phyloP scores from a whole-genome alignment of 2,888 invertebrate species.

The Cantharis flavilabris region DNA sequence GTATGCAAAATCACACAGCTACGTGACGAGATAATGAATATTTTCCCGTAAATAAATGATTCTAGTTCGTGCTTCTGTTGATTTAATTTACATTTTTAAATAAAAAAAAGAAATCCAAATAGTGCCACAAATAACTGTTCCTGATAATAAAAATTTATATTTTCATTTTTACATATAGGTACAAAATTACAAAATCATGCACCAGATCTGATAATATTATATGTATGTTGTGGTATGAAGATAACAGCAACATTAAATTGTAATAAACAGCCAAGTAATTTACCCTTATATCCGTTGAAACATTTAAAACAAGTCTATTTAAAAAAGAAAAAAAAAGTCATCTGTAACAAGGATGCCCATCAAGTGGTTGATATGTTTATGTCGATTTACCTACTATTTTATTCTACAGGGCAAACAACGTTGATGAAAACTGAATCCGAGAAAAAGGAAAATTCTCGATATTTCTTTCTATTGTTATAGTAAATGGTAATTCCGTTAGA shows the following conservation, averaged over 20 bases:
- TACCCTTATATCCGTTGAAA: not conserved
- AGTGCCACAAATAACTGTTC: not conserved
- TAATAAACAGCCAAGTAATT: not conserved
- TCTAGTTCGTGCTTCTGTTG: not conserved
- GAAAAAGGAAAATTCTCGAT: not conserved
- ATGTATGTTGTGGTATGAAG: too few relatives aligned
- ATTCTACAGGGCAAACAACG: not conserved
- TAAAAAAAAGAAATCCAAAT: not conserved
- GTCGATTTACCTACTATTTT: not conserved
- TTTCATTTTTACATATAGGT: not conserved
- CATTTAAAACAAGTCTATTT: not conserved
- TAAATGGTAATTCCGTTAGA: not conserved
- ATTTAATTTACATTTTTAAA: not conserved
- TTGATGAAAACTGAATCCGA: not conserved
- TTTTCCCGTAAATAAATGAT: not conserved
- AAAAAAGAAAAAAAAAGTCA: not conserved
- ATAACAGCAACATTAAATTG: not conserved
- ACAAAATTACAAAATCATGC: not conserved
- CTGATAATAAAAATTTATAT: not conserved
- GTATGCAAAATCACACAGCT: not conserved
- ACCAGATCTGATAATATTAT: not conserved
- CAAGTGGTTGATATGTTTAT: not conserved
- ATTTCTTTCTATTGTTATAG: not conserved
- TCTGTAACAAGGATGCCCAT: not conserved
- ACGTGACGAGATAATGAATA: not conserved